These are phyloP conservation scores for Microchirus variegatus DNA, from an alignment of 2,797 vertebrate species.

Conservation along the genomic window DNA sequence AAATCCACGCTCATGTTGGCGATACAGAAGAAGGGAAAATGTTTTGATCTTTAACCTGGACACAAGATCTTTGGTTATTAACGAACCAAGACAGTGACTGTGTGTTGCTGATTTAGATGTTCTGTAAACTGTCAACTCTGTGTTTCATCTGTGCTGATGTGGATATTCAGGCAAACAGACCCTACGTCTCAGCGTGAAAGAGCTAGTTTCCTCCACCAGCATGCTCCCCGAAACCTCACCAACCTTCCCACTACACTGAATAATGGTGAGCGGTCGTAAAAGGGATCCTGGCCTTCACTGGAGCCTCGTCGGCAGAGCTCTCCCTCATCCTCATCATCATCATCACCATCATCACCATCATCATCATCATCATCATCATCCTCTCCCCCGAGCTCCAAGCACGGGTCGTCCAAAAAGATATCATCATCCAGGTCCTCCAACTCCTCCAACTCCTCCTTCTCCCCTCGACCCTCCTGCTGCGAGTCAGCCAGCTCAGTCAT, in stretches of 20 bases:
- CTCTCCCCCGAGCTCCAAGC: slow-evolving; percentile 83
- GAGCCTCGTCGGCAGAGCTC: slow-evolving; percentile 78
- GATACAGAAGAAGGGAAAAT: not conserved
- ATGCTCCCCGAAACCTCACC: slow-evolving; percentile 97
- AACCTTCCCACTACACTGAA: slow-evolving; percentile 99
- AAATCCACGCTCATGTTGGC: slow-evolving; percentile 11
- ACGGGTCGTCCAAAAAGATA: slow-evolving; percentile 94
- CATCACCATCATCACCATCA: slow-evolving; percentile 64
- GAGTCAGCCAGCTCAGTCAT: slow-evolving; percentile 94
- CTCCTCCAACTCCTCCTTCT: slow-evolving; percentile 86
- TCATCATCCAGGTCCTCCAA: slow-evolving; percentile 87
- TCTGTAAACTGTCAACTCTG: too few relatives aligned
- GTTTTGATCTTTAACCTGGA: too few relatives aligned
- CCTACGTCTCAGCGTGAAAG: slow-evolving; percentile 91
- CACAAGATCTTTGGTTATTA: too few relatives aligned
- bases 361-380: slow-evolving; percentile 72
- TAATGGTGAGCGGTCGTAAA: slow-evolving; percentile 99
- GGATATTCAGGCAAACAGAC: slow-evolving; percentile 32
- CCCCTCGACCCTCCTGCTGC: slow-evolving; percentile 91
- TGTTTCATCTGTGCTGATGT: slow-evolving; percentile 6
- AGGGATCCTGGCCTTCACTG: slow-evolving; percentile 96
- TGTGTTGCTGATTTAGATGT: not conserved
- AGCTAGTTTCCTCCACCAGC: slow-evolving; percentile 98
- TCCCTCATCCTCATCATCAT: slow-evolving; percentile 80
- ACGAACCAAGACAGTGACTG: not conserved